Percentiles rank a stretch among this genome's conserved stretches.
Conservation (phyloP, 2,888 invertebrate species). For the Psococerastis gibbosa region DNA sequence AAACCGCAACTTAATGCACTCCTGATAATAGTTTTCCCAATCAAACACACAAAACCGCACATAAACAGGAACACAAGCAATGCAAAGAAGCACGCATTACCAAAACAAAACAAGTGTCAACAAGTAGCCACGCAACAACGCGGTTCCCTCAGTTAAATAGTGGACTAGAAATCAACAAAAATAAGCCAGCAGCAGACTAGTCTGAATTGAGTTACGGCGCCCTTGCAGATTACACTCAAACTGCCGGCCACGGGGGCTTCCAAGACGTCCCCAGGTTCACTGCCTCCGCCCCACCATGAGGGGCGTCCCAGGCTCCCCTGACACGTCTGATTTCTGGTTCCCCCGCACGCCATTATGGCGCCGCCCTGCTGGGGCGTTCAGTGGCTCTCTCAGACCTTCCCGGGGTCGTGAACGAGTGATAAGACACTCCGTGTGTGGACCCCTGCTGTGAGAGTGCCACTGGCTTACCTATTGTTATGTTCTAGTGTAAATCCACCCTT, state of each 20-base stretch:
- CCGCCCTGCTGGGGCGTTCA: conserved; percentile 52
- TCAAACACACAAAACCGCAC: too few species aligned
- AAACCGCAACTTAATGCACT: too few species aligned
- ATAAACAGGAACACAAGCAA: too few species aligned
- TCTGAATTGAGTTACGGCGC: conserved; percentile 68
- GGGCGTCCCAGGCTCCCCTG: conserved; percentile 33
- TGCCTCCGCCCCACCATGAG: conserved; percentile 26
- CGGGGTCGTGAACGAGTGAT: conserved; percentile 41
- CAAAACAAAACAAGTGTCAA: too few species aligned
- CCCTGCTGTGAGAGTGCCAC: conserved; percentile 60
- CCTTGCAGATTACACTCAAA: conserved; percentile 63
- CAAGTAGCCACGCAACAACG: too few species aligned
- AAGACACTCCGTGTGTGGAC: conserved; percentile 40
- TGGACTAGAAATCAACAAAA: conserved; percentile 29
- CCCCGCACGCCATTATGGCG: conserved; percentile 41
- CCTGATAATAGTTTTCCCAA: too few species aligned
- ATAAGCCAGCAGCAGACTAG: conserved; percentile 54
- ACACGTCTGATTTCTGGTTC: conserved; percentile 52
- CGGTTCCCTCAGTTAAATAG: background rate
- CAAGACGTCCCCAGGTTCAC: conserved; percentile 31
- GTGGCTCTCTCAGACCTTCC: conserved; percentile 66
- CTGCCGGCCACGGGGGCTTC: conserved; percentile 49
- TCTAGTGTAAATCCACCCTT: too few species aligned
- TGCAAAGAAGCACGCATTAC: too few species aligned
- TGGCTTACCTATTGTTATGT: too few species aligned